Conservation (phyloP, 2,113 vertebrate species). For the Amphiprion ocellaris region DNA sequence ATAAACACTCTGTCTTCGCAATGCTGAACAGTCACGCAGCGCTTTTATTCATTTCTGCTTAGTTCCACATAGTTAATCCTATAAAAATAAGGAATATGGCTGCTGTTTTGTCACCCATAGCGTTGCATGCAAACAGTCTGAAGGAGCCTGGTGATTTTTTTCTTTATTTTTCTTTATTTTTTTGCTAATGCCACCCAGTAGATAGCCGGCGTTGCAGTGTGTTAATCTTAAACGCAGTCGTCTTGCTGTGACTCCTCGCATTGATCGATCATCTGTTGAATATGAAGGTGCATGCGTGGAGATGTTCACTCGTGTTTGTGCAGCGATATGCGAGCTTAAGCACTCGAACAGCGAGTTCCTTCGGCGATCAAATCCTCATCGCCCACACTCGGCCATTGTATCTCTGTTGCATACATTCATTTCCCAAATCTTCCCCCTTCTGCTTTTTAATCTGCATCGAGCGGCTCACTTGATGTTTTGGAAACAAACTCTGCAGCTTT, state of each 20-base stretch:
- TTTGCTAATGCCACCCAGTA: conserved; percentile 40
- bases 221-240: conserved; percentile 6
- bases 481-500: conserved; percentile 36
- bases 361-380: conserved; percentile 47
- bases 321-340: conserved; percentile 23
- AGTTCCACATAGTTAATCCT: conserved; percentile 72
- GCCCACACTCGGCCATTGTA: conserved; percentile 58
- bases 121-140: conserved; percentile 30
- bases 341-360: conserved; percentile 39
- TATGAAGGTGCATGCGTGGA: conserved; percentile 2
- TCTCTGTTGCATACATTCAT: conserved; percentile 42
- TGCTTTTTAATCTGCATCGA: conserved; percentile 39
- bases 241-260: neutral
- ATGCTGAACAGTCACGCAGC: conserved; percentile 22
- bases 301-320: conserved; percentile 21
- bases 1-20: conserved; percentile 27
- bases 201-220: neutral
- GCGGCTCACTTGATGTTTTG: conserved; percentile 6
- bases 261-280: conserved; percentile 9
- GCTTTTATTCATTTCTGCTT: conserved; percentile 53
- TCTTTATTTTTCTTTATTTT: neutral
- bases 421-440: conserved; percentile 21
- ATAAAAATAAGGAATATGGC: conserved; percentile 37
- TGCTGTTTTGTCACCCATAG: conserved; percentile 44
- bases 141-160: conserved; percentile 22